A percentile compares a stretch with the other conserved stretches of the same genome.
These are phyloP conservation scores for Dryococelus australis DNA, from an alignment of 2,888 invertebrate genomes.

Conservation along the genomic window DNA sequence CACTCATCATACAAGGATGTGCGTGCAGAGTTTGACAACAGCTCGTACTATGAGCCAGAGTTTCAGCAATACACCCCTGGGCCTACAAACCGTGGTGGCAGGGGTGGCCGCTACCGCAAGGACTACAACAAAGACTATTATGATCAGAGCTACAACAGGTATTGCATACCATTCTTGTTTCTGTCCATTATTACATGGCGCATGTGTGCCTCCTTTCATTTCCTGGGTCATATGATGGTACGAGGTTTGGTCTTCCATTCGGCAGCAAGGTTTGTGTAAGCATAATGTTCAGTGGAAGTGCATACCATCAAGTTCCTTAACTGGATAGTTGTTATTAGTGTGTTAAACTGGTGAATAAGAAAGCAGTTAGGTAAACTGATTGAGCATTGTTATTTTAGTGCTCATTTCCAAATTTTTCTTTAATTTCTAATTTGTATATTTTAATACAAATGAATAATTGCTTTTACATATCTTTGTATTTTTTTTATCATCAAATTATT, in stretches of 20 bases:
- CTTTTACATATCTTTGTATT: too few species aligned
- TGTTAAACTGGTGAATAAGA: too few species aligned
- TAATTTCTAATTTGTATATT: too few species aligned
- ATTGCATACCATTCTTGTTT: slow-evolving; percentile 51
- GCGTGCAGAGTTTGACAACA: slow-evolving; percentile 42
- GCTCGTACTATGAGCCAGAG: slow-evolving; percentile 43
- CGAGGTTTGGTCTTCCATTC: slow-evolving; percentile 6
- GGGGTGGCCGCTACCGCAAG: slow-evolving; percentile 36
- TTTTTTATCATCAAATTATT: too few species aligned
- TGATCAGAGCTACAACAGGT: slow-evolving; percentile 60
- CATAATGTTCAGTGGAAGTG: too few species aligned
- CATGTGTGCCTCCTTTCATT: neutral
- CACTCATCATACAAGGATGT: slow-evolving; percentile 42
- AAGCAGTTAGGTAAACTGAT: too few species aligned
- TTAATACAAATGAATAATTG: too few species aligned
- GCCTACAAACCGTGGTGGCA: slow-evolving; percentile 30
- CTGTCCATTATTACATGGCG: slow-evolving; percentile 19
- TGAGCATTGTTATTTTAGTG: too few species aligned
- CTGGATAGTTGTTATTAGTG: too few species aligned
- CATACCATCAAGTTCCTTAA: too few species aligned
- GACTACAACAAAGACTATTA: slow-evolving; percentile 57
- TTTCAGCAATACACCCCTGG: slow-evolving; percentile 38
- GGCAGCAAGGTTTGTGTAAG: neutral
- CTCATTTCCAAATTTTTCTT: too few species aligned
- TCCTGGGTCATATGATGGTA: neutral